Percentiles rank a stretch among this genome's conserved stretches.
phyloP scores from a whole-genome alignment of 2,888 invertebrate genomes.

The Cosmia trapezina region DNA sequence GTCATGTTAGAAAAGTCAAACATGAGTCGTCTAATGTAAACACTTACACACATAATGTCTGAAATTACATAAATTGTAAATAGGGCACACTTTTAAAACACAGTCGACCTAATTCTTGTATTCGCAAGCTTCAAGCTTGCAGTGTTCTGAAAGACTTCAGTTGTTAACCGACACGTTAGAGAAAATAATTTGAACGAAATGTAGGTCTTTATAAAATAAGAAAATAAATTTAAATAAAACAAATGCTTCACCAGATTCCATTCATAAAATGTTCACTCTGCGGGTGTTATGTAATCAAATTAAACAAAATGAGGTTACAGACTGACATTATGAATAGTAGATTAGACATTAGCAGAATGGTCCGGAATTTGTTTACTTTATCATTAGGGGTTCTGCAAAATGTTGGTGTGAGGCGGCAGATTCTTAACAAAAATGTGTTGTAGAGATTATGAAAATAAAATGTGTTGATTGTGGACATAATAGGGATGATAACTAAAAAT shows the following conservation, averaged over 20 bases:
- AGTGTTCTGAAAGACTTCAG: conserved; percentile 68
- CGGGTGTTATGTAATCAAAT: conserved; percentile 81
- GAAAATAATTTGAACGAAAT: conserved; percentile 77
- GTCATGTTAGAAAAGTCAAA: conserved; percentile 41
- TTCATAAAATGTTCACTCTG: conserved; percentile 81
- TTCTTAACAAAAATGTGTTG: conserved; percentile 16
- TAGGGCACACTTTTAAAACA: conserved; percentile 65
- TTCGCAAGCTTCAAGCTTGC: conserved; percentile 68
- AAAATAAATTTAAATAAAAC: conserved; percentile 75
- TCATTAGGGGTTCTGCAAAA: conserved; percentile 52
- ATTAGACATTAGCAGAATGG: conserved; percentile 70
- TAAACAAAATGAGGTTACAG: conserved; percentile 79
- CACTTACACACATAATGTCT: conserved; percentile 61
- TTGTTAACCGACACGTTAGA: conserved; percentile 69
- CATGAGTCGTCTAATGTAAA: conserved; percentile 48
- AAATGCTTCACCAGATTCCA: conserved; percentile 77
- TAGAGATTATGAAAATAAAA: conserved; percentile 7
- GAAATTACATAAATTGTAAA: conserved; percentile 70
- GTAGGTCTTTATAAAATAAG: conserved; percentile 81
- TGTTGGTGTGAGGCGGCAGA: conserved; percentile 14
- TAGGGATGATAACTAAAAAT: no score
- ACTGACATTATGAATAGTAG: conserved; percentile 69
- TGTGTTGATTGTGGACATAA: conserved; percentile 14
- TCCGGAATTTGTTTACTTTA: conserved; percentile 69
- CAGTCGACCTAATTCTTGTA: conserved; percentile 68